A percentile compares a stretch with the other conserved stretches of the same genome.
Conservation (phyloP, 1,140 invertebrate species). For the Hypsibius dujardini region DNA sequence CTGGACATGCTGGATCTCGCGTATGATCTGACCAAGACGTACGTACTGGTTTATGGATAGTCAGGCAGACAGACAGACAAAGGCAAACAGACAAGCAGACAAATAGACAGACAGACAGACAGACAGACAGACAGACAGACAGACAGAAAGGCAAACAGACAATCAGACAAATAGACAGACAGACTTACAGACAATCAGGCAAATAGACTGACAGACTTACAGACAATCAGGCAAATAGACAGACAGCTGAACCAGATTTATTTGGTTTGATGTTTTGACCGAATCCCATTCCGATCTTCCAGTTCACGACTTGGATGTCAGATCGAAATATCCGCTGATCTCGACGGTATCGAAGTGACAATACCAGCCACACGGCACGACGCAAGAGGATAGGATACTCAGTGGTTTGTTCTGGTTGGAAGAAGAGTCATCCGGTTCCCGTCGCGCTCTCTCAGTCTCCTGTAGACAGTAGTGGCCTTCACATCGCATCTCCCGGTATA, state of each 20-base stretch:
- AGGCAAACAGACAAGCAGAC: too few relatives aligned
- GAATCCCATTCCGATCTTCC: constrained; percentile 27
- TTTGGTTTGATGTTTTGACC: constrained; percentile 19
- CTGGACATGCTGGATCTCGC: constrained; percentile 89
- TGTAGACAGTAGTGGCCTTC: too few relatives aligned
- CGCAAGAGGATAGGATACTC: constrained; percentile 26
- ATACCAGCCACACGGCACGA: constrained; percentile 70
- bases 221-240: background rate
- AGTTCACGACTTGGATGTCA: constrained; percentile 84
- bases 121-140: too few relatives aligned
- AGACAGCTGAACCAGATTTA: constrained; percentile 11
- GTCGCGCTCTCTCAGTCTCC: too few relatives aligned
- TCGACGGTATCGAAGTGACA: constrained; percentile 64
- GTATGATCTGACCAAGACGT: constrained; percentile 75
- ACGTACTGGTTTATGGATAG: constrained; percentile 26
- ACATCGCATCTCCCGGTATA: too few relatives aligned
- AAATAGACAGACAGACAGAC: too few relatives aligned
- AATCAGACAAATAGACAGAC: too few relatives aligned
- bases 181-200: too few relatives aligned
- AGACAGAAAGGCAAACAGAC: too few relatives aligned
- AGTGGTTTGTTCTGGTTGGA: background rate
- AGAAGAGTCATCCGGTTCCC: background rate
- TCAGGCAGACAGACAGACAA: too few relatives aligned
- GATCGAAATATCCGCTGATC: constrained; percentile 60
- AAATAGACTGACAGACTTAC: too few relatives aligned